phyloP scores from a whole-genome alignment of 1,140 invertebrate genomes.

The Zophobas atratus region DNA sequence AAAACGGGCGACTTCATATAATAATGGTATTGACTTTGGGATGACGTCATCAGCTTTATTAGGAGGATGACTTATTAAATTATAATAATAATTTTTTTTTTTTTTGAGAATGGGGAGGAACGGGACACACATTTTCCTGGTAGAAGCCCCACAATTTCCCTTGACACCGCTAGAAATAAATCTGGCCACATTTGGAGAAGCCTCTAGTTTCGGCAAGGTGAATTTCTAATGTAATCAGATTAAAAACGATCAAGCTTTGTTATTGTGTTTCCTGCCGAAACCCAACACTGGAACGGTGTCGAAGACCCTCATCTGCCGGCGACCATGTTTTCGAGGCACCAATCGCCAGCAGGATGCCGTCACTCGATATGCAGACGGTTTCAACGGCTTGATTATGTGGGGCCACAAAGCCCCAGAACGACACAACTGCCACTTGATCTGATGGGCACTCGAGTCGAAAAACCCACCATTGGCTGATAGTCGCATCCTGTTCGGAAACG shows the following conservation, averaged over 20 bases:
- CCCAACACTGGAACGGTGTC: conserved; percentile 41
- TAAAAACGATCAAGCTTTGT: conserved; percentile 29
- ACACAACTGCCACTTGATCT: conserved; percentile 36
- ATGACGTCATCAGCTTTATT: no score
- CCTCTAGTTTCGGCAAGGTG: neutral
- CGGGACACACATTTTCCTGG: no score
- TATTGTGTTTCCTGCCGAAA: conserved; percentile 36
- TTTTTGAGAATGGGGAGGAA: no score
- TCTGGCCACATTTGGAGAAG: no score
- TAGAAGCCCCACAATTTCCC: no score
- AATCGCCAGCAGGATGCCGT: conserved; percentile 31
- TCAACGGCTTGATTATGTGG: conserved; percentile 23
- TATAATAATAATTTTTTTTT: no score
- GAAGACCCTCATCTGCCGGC: conserved; percentile 41
- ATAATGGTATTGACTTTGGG: no score
- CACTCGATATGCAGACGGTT: conserved; percentile 32
- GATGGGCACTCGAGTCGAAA: conserved; percentile 52
- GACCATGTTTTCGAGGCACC: conserved; percentile 35
- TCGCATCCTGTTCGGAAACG: conserved; percentile 53
- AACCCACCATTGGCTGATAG: conserved; percentile 50
- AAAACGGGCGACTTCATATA: no score
- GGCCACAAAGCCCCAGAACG: conserved; percentile 10
- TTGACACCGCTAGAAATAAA: no score
- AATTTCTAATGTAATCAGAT: conserved; percentile 35
- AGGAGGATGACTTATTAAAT: no score